Base-by-base conservation (phyloP, 2,888 invertebrate genomes). In the Amphimallon solstitiale region DNA sequence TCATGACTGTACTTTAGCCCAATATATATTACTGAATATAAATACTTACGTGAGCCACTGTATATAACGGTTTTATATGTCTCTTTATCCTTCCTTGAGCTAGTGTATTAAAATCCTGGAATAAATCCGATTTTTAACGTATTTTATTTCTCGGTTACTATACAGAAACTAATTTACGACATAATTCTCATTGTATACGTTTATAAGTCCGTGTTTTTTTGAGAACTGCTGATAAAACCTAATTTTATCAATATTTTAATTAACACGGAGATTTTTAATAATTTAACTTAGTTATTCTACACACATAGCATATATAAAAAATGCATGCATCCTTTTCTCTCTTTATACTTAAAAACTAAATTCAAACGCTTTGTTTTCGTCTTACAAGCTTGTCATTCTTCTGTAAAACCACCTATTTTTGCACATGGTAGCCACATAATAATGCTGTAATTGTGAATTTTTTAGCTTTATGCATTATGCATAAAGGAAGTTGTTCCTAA, bases 141-240 rank as follows among this genome's bases (percentile, higher is more conserved):
- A 23, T 23, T 23, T 23, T 23, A 23, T 23, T 23, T 23, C 23
- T 5, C 23, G 23, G 2, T 23, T 23, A 23, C n/a, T n/a, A n/a
- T n/a, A 5, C 3, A 7, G 10, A 5, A 38, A 38, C 3, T 37
- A n/a, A 37, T 40, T 40, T 40, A 5, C 15, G 9, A 6, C 12
- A 9, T 40, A 14, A n/a, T n/a, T n/a, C n/a, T n/a, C n/a, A n/a
- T n/a, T n/a, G n/a, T 9, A 14, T 4, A 6, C 40, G 5, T 1
- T 40, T 5, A 40, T 40, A 6, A 2, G 9, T 2, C 9, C 15
- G 15, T 48, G 5, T 5, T 5, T 48, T 29, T 38, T 52, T 52
- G 37, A 52, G 37, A 37, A 52, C 52, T 52, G 52, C 52, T 52
- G 52, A 35, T 52, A 38, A 38, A 38, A n/a, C 10, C 17, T 19